Evolutionary conservation across 2,113 vertebrate genomes (phyloP).

Genomic region (Odocoileus virginianus): DNA sequence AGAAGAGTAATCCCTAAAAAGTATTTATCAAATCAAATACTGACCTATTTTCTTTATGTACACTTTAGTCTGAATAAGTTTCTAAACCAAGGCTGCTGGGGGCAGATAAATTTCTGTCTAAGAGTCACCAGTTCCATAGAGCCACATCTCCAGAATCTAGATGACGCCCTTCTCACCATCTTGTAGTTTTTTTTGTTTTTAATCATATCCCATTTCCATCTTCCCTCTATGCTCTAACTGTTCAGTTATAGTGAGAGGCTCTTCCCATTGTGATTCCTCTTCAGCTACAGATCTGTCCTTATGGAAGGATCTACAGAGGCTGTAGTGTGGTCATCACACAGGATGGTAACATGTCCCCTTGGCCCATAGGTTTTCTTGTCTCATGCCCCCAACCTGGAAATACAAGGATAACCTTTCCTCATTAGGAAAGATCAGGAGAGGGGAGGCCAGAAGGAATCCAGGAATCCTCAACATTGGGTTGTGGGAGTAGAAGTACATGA

Average conservation of each 20-base stretch:
- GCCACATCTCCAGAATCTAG: neutral
- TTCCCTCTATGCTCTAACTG: neutral
- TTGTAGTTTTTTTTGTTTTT: neutral
- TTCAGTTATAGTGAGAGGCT: neutral
- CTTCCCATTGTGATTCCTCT: neutral
- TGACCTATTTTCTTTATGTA: neutral
- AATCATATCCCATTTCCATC: neutral
- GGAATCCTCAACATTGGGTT: neutral
- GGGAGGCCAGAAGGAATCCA: neutral
- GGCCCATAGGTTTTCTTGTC: neutral
- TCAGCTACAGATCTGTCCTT: neutral
- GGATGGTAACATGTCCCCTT: neutral
- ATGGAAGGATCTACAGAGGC: neutral
- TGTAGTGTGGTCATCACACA: neutral
- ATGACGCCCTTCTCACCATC: neutral
- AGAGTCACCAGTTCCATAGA: neutral
- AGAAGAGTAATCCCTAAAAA: neutral
- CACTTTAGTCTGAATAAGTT: neutral
- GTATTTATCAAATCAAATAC: neutral
- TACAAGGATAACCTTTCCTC: neutral
- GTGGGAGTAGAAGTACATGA: neutral
- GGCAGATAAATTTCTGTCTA: neutral
- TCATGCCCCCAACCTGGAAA: neutral
- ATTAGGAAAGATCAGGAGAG: neutral
- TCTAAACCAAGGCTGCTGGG: neutral